Percentiles rank a stretch among this genome's conserved stretches.
These are phyloP conservation scores for Magallana gigas DNA, from an alignment of 1,140 invertebrate species.

Conservation along the genomic window DNA sequence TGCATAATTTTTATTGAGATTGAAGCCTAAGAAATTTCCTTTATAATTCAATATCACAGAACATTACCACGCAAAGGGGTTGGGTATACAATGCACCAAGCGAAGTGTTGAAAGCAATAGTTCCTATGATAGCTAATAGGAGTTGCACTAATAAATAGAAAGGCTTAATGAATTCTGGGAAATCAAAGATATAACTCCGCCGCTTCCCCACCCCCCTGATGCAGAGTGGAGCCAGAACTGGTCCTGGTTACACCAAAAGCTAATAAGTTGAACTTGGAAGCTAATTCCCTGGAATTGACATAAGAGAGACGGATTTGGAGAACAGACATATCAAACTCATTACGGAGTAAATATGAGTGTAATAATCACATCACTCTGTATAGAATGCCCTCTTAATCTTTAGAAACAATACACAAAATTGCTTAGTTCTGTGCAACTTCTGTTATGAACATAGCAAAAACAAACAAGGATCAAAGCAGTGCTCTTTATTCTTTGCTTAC, in stretches of 20 bases:
- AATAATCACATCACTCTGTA: background rate
- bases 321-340: conserved; percentile 18
- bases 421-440: background rate
- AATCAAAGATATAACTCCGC: conserved; percentile 29
- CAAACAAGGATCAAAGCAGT: background rate
- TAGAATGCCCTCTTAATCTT: background rate
- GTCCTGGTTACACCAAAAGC: background rate
- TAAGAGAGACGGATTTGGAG: background rate
- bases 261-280: conserved; percentile 27
- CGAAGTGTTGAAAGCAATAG: conserved; percentile 31
- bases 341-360: background rate
- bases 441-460: background rate
- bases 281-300: conserved; percentile 23
- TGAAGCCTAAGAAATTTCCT: background rate
- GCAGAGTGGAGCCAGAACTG: conserved; percentile 10
- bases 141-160: conserved; percentile 24
- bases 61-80: conserved; percentile 34
- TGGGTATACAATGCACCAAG: conserved; percentile 20
- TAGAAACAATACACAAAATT: conserved; percentile 9
- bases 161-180: conserved; percentile 35
- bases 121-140: conserved; percentile 25
- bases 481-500: background rate
- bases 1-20: conserved; percentile 27
- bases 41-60: conserved; percentile 32
- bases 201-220: background rate